Evolutionary conservation across 2,888 invertebrate species (phyloP), one percentile per base, ranked within the genome.

Genomic region (Liodrosophila aerea): DNA sequence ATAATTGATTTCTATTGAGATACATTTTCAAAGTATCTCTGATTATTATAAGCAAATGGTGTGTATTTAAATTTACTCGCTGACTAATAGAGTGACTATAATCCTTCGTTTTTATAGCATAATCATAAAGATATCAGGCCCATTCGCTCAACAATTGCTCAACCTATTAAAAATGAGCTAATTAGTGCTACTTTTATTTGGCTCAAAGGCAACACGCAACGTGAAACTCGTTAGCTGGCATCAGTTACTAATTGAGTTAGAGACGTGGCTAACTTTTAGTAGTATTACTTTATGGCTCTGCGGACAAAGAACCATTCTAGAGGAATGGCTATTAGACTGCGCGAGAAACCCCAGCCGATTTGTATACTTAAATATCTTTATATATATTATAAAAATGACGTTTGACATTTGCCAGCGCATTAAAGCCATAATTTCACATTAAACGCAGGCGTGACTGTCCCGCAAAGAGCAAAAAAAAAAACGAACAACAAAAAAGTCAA

Each of bases 341-440:
- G 40, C 47, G 31, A 44, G 29, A 37, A 58, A 41, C 37, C 49
- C n/a, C 41, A n/a, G 22, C 34, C 60, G 53, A 62, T 76, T 67
- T 70, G 41, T 53, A 16, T 53, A 43, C 54, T 58, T 22, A 22
- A 22, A 22, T 22, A 22, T 5, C 2, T 22, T 4, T 22, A 22
- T 22, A 22, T 50, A 51, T 69, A 46, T 59, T 63, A 57, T 47
- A 64, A 59, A 52, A 46, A 62, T 22, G 29, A 8, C 30, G 30
- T 30, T 51, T 83, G 70, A 67, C 64, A 53, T 60, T 58, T 53
- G 56, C 60, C 59, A 63, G 47, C 40, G 49, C 83, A 82, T 82
- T 82, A 82, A 73, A 82, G 74, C 58, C 72, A 81, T 81, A 82
- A 78, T 85, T 81, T 76, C 72, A 69, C 83, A 82, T 82, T 82